Percentiles rank a stretch among this genome's conserved stretches.
phyloP scores from a whole-genome alignment of 2,113 vertebrate genomes.

The Aleadryas rufinucha region DNA sequence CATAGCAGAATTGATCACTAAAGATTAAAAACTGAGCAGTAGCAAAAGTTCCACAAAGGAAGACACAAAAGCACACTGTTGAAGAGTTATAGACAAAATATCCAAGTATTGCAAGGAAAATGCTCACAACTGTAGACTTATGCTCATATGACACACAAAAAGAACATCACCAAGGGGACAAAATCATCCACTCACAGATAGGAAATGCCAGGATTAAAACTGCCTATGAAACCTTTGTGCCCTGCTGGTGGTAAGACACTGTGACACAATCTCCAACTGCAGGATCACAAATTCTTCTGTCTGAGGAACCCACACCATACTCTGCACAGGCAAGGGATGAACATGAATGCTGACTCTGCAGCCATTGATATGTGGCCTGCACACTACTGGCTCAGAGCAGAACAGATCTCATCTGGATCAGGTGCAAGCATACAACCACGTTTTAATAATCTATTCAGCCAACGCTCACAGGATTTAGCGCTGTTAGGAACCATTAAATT shows the following conservation, averaged over 20 bases:
- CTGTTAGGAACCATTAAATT: neutral
- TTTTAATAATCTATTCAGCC: neutral
- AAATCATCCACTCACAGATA: neutral
- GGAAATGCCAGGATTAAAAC: neutral
- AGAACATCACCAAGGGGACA: neutral
- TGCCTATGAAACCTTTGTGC: neutral
- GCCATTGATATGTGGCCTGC: neutral
- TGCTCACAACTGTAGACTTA: neutral
- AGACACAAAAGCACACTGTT: slow-evolving; percentile 26
- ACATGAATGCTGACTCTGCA: neutral
- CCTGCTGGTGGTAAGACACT: neutral
- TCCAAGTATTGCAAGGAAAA: neutral
- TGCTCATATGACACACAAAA: neutral
- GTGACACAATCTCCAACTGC: neutral
- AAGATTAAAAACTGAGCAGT: slow-evolving; percentile 20
- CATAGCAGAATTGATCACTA: neutral
- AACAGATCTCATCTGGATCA: neutral
- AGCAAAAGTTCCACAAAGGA: neutral
- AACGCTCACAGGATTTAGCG: neutral
- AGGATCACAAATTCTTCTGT: neutral
- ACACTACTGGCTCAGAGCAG: neutral
- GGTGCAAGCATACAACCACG: neutral
- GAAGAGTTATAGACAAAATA: neutral
- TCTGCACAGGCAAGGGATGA: neutral
- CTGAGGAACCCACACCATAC: neutral